A percentile compares a stretch with the other conserved stretches of the same genome.
phyloP scores from a whole-genome alignment of 1,140 invertebrate genomes.

The Babylonia areolata region DNA sequence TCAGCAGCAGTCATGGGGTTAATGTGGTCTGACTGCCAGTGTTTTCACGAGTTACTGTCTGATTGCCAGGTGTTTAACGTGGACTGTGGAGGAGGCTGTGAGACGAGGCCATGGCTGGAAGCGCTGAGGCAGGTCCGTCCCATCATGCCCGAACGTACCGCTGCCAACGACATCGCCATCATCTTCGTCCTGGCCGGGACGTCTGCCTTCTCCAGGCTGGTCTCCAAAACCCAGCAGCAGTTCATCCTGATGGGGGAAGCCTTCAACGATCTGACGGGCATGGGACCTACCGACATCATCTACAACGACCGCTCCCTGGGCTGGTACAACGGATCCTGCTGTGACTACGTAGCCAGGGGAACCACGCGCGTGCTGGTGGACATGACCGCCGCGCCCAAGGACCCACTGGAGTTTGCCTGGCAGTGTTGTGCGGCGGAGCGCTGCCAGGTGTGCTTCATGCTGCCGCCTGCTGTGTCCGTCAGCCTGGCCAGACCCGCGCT shows the following conservation, averaged over 20 bases:
- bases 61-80: not conserved
- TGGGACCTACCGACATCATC: not conserved
- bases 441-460: not conserved
- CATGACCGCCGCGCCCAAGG: not conserved
- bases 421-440: not conserved
- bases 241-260: slow-evolving; percentile 32
- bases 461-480: not conserved
- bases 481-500: not conserved
- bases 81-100: not conserved
- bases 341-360: slow-evolving; percentile 40
- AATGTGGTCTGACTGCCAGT: too few relatives aligned
- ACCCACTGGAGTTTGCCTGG: not conserved
- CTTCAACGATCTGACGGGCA: slow-evolving; percentile 30
- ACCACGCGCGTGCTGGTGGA: slow-evolving; percentile 8
- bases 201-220: slow-evolving; percentile 44
- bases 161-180: slow-evolving; percentile 29
- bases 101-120: not conserved
- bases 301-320: slow-evolving; percentile 37
- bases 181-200: slow-evolving; percentile 41
- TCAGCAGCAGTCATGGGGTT: too few relatives aligned
- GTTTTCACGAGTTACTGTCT: too few relatives aligned
- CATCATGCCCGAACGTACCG: not conserved
- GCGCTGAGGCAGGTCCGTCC: not conserved
- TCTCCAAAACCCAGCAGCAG: slow-evolving; percentile 27
- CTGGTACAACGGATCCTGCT: slow-evolving; percentile 43